Base-by-base conservation (phyloP, 64 coral and sea anemone species). In the Catalaphyllia jardinei region DNA sequence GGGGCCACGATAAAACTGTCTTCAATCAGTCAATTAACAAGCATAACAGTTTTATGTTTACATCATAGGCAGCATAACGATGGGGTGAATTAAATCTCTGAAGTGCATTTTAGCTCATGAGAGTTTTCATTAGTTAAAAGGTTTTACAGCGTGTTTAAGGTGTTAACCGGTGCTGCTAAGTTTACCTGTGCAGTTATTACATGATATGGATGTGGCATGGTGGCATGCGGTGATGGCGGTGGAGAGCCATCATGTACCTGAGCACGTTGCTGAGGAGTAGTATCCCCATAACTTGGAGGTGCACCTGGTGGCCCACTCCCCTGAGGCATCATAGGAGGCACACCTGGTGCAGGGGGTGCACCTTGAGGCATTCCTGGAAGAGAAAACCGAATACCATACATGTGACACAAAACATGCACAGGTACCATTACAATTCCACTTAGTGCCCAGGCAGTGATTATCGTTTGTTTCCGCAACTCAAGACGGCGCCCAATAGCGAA, bases 271-370 rank as follows among this genome's bases (percentile, higher is more conserved):
- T 83, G 72, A n/a, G 67, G 82, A 24, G 54, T 62, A 31, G 73
- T 52, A 60, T 62, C 71, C 14, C 63, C 35, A 54, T 67, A 92
- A 74, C 90, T 92, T 18, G 92, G 92, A 12, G 93, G 93, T 9
- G 88, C 93, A 30, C 93, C 93, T 62, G 93, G 93, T 31, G 93
- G 93, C 13, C 88, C 88, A 50, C 88, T 76, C 55, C 82, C 88
- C 35, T 49, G 93, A 39, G 88, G 72, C 73, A 89, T 86, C 87
- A 94, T 86, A 50, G 88, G 60, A 62, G 74, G 29, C 10, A 22
- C 71, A 50, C 54, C 54, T 67, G 29, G 18, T 62, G 12, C 77
- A 12, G 88, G 76, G 31, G 88, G 88, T 33, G 60, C 46, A 78
- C 86, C 72, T 84, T 84, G 80, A 50, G 61, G 61, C 31, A 84